Conservation (phyloP, 2,888 invertebrate species). For the Pristionchus maxplancki region DNA sequence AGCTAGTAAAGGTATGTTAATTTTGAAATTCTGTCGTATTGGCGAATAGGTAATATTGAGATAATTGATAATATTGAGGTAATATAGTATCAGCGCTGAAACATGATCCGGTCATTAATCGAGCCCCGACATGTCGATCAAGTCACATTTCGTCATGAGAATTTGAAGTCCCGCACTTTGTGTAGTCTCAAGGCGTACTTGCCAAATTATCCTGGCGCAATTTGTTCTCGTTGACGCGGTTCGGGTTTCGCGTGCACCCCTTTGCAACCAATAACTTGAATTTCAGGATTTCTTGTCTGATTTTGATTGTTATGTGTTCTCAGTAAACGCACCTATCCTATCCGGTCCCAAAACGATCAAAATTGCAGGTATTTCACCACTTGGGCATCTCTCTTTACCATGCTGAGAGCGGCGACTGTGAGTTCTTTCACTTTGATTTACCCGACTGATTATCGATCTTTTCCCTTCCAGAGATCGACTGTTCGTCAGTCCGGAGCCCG, state of each 20-base stretch:
- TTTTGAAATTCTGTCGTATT: too few relatives aligned
- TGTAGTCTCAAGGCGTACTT: not conserved
- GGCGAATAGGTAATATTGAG: too few relatives aligned
- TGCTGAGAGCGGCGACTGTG: slow-evolving; percentile 51
- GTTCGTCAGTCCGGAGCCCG: slow-evolving; percentile 48
- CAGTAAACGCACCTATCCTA: not conserved
- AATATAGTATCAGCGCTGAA: too few relatives aligned
- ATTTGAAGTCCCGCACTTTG: not conserved
- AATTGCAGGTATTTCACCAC: slow-evolving; percentile 24
- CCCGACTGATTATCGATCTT: not conserved
- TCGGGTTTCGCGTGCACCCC: not conserved
- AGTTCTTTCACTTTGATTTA: not conserved
- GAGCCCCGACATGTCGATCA: too few relatives aligned
- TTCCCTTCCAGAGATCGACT: slow-evolving; percentile 47
- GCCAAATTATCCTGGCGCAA: not conserved
- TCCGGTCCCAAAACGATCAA: not conserved
- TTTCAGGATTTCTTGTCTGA: not conserved
- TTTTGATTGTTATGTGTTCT: not conserved
- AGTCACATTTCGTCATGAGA: not conserved
- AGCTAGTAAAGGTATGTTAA: too few relatives aligned
- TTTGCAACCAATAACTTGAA: not conserved
- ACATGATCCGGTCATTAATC: too few relatives aligned
- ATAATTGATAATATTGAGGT: too few relatives aligned
- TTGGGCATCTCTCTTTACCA: not conserved
- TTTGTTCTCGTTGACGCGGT: not conserved